Evolutionary conservation across 2,797 vertebrate genomes (phyloP).

Genomic region (Falco concolor): DNA sequence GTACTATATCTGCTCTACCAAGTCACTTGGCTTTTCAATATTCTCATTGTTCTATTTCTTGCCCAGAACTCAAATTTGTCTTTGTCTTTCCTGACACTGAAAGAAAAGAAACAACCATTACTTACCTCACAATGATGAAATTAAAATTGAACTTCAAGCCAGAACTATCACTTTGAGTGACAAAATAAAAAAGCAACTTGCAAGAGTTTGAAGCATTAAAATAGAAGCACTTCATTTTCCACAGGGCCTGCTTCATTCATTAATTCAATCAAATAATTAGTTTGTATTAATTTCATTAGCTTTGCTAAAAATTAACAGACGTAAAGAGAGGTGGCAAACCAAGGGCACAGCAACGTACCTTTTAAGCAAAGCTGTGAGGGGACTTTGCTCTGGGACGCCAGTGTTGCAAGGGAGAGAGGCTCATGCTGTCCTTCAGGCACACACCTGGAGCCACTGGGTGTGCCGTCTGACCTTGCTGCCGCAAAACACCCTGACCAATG

Average conservation of each 20-base stretch:
- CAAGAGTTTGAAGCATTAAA: neutral
- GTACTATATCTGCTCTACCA: neutral
- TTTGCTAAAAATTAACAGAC: neutral
- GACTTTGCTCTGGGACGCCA: neutral
- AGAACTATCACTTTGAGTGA: slow-evolving; percentile 28
- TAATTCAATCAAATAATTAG: neutral
- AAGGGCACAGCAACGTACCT: neutral
- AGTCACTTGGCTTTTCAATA: neutral
- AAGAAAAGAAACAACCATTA: slow-evolving; percentile 13
- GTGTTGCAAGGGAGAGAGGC: neutral
- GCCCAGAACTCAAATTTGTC: neutral
- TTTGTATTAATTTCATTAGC: neutral
- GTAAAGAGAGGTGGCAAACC: neutral
- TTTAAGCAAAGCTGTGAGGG: neutral
- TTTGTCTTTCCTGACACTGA: slow-evolving; percentile 7
- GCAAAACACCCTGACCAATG: neutral
- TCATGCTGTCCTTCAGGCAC: neutral
- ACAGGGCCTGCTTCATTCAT: neutral
- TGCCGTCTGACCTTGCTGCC: neutral
- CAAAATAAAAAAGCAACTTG: neutral
- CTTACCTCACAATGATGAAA: neutral
- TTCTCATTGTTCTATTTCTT: slow-evolving; percentile 27
- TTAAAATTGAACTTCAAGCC: neutral
- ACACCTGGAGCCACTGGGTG: neutral
- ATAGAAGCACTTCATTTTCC: neutral